Base-by-base conservation (phyloP, 2,888 invertebrate genomes). In the Hipparchia semele region DNA sequence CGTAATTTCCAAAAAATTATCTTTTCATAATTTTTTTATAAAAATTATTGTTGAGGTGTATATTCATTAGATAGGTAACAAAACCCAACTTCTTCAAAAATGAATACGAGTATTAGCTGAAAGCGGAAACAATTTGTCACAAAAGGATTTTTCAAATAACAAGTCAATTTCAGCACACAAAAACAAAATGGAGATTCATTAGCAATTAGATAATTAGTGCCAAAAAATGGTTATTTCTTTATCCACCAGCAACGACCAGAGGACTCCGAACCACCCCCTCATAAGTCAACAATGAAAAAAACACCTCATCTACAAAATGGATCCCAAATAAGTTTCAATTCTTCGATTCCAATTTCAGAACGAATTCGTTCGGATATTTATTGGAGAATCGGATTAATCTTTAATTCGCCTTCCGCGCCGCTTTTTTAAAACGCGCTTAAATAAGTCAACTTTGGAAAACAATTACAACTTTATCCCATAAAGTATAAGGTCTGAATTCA, bases 341-440 rank as follows among this genome's bases (percentile, higher is more conserved):
- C 70, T 70, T 62, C 70, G 62, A 70, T 70, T 64, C 87, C 93
- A 93, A 93, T 93, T 92, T 90, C 82, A 83, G 86, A 92, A 90
- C 87, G 91, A 87, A 90, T 89, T 87, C 87, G 87, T 86, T 89
- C 83, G 82, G 86, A 89, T 90, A 93, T 93, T 92, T 90, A 91
- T 89, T 85, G 88, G 91, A 92, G 92, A 92, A 92, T 91, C 87
- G 88, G 85, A 89, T 92, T 93, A 93, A 93, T 92, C 91, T 92
- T 91, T 91, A 90, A 91, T 90, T 89, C 86, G 83, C 80, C 85
- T 87, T 84, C 78, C 84, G 80, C 80, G 85, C 84, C 86, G 70
- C 84, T 87, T 84, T 87, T 92, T 92, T 90, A 91, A 92, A 92
- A 88, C 88, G 86, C 88, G 88, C 89, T 91, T 89, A 90, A 58